Evolutionary conservation across 2,113 vertebrate species (phyloP).

Genomic region (Herpailurus yagouaroundi): DNA sequence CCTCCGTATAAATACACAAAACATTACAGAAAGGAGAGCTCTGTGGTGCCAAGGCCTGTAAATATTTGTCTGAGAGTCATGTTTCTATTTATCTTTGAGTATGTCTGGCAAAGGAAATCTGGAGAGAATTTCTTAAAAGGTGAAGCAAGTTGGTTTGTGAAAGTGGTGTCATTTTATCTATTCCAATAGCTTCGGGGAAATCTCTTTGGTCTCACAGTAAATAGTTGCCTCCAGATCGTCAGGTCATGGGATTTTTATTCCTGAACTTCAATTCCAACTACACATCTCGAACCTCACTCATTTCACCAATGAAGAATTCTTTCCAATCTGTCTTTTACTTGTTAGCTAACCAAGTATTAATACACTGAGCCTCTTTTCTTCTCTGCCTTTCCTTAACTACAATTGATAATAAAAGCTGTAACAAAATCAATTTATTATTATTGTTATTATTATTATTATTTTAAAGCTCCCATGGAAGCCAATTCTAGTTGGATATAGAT

Average conservation of each 20-base stretch:
- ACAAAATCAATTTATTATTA: slow-evolving; percentile 21
- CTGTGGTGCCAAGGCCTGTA: slow-evolving; percentile 57
- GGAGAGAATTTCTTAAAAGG: slow-evolving; percentile 64
- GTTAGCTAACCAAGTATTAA: not conserved
- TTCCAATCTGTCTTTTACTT: not conserved
- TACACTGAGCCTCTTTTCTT: not conserved
- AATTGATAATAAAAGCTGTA: slow-evolving; percentile 38
- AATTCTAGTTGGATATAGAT: not conserved
- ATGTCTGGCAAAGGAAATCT: slow-evolving; percentile 39
- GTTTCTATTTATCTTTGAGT: slow-evolving; percentile 79
- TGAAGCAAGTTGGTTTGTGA: not conserved
- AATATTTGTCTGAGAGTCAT: slow-evolving; percentile 77
- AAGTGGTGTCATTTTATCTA: slow-evolving; percentile 62
- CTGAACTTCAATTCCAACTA: not conserved
- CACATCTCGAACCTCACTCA: not conserved
- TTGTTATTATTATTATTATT: not conserved
- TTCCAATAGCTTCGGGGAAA: slow-evolving; percentile 2
- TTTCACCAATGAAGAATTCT: not conserved
- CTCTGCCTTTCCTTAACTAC: not conserved
- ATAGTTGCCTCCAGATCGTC: not conserved
- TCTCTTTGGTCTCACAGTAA: not conserved
- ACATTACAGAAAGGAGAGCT: slow-evolving; percentile 42
- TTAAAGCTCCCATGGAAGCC: not conserved
- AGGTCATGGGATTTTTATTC: not conserved
- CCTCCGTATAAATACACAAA: slow-evolving; percentile 74